Base-by-base conservation (phyloP, 2,113 vertebrate species). In the Hiodon alosoides region DNA sequence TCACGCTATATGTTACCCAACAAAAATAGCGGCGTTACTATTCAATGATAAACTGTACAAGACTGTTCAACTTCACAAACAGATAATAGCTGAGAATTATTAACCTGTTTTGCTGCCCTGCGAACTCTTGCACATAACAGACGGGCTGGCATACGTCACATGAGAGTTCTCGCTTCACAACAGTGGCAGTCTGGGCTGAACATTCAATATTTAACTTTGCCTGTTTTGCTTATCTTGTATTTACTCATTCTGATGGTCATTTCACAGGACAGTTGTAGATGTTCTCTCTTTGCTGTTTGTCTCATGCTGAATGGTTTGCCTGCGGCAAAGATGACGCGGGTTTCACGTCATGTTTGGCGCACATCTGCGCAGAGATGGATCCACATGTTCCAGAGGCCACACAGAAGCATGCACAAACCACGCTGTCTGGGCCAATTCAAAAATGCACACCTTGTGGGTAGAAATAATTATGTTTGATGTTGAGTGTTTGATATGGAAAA, bases 171-270 rank as follows among this genome's bases (percentile, higher is more conserved):
- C 9, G 11, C 2, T 16, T 16, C 55, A 62, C n/a, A 4, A 65
- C 58, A 69, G 51, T 46, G 54, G 4, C 1, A 0, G 13, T 61
- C 54, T 46, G 7, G 77, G 61, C 54, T 74, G 77, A 76, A 84
- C 84, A 76, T 73, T 81, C 82, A 85, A 85, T 88, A 85, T 86
- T 86, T 87, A 71, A 71, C 70, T 57, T 55, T 17, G 69, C 66
- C 73, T 55, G 3, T 75, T 65, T 77, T 7, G 4, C 17, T 59
- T 48, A 71, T 60, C 55, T 59, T 9, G 16, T 59, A 71, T 71
- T 71, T 59, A 60, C 57, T 9, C 7, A 47, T 55, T 50, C 54
- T 58, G 31, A 59, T 71, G 31, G 6, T 50, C 46, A 13, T 31
- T 48, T 60, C 7, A 13, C 7, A 16, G 14, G 11, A 5, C 61